Conservation (phyloP, 2,888 invertebrate species). For the Clostera curtula region DNA sequence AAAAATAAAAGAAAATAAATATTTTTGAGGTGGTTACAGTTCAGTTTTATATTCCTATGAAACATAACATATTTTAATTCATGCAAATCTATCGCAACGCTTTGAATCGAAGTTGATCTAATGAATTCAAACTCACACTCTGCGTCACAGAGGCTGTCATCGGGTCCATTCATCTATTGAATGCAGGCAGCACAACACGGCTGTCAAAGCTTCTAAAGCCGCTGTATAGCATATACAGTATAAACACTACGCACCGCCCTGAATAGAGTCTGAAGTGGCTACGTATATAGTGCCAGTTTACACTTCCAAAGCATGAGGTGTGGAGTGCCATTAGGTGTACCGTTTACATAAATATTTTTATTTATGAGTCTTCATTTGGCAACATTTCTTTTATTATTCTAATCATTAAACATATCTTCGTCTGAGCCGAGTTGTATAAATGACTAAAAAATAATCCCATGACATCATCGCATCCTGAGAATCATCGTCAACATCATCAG, state of each 20-base stretch:
- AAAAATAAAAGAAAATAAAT: too few relatives aligned
- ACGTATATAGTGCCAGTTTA: slow-evolving; percentile 37
- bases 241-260: slow-evolving; percentile 43
- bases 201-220: slow-evolving; percentile 51
- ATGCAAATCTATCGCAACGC: slow-evolving; percentile 42
- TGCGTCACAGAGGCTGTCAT: slow-evolving; percentile 45
- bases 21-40: too few relatives aligned
- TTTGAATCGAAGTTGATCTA: slow-evolving; percentile 36
- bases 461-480: too few relatives aligned
- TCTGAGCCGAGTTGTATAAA: too few relatives aligned
- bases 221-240: slow-evolving; percentile 21
- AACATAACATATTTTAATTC: slow-evolving; percentile 4
- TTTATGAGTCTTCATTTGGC: too few relatives aligned
- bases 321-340: too few relatives aligned
- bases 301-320: slow-evolving; percentile 45
- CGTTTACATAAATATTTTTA: too few relatives aligned
- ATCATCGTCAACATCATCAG: too few relatives aligned
- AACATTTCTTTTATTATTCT: too few relatives aligned
- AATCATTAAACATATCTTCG: too few relatives aligned
- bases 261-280: slow-evolving; percentile 66
- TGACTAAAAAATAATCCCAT: too few relatives aligned
- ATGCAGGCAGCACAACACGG: slow-evolving; percentile 43
- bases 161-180: slow-evolving; percentile 59
- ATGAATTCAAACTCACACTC: slow-evolving; percentile 63
- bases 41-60: slow-evolving; percentile 21